phyloP scores from a whole-genome alignment of 2,113 vertebrate species.

The Mustela nigripes region DNA sequence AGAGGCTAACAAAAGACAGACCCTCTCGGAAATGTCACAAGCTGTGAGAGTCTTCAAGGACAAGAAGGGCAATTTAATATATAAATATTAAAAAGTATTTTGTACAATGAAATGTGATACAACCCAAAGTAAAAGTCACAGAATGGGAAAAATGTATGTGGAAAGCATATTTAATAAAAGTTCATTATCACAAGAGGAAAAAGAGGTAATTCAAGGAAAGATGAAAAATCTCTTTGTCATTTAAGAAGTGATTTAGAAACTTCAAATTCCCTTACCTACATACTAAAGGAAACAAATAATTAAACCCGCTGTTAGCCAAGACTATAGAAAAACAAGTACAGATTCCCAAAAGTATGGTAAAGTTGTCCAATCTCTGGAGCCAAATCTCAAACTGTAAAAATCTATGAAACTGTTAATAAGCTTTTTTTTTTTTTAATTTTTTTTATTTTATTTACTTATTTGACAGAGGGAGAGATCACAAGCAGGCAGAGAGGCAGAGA shows the following conservation, averaged over 20 bases:
- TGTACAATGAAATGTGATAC: conserved; percentile 36
- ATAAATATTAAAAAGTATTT: conserved; percentile 24
- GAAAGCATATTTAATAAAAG: conserved; percentile 57
- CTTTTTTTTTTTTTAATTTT: neutral
- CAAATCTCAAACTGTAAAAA: conserved; percentile 45
- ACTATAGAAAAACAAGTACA: conserved; percentile 51
- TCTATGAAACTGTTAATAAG: neutral
- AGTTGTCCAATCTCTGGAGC: neutral
- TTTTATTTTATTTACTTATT: too few species aligned
- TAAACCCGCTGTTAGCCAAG: neutral
- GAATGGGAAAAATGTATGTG: conserved; percentile 33
- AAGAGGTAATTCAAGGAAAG: conserved; percentile 15
- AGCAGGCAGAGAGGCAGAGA: too few species aligned
- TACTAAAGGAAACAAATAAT: conserved; percentile 34
- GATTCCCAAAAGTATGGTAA: neutral
- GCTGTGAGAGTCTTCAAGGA: neutral
- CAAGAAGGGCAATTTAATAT: conserved; percentile 19
- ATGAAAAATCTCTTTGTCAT: neutral
- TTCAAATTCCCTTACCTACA: conserved; percentile 35
- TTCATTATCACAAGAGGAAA: conserved; percentile 20
- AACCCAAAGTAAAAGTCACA: conserved; percentile 57
- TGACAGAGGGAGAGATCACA: too few species aligned
- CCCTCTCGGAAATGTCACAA: neutral
- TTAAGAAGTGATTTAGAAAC: conserved; percentile 28
- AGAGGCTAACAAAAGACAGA: neutral